These are phyloP conservation scores for Diogma glabrata DNA, from an alignment of 2,888 invertebrate species.

Conservation along the genomic window DNA sequence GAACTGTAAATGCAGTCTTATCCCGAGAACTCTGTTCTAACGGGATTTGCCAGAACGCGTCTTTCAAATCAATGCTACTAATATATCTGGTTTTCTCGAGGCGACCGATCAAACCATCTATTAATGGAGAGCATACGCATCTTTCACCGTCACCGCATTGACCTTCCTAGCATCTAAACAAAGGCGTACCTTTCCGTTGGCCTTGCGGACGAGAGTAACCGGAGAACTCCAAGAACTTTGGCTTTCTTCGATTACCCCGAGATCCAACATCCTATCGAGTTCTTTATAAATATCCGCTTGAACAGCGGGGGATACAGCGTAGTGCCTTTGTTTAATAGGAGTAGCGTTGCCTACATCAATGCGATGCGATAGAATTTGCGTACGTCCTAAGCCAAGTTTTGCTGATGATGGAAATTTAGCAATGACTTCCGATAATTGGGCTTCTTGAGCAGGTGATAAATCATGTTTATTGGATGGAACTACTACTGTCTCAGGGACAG, in stretches of 20 bases:
- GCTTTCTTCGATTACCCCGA: background rate
- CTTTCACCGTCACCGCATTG: too few species aligned
- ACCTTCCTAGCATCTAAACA: background rate
- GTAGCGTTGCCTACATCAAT: background rate
- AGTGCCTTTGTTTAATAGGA: background rate
- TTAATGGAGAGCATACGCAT: too few species aligned
- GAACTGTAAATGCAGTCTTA: background rate
- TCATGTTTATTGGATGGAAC: too few species aligned
- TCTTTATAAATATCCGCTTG: background rate
- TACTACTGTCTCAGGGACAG: too few species aligned
- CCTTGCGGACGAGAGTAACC: background rate
- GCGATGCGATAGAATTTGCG: background rate
- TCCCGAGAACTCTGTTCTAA: background rate
- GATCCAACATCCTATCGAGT: background rate
- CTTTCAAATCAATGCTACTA: background rate
- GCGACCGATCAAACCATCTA: background rate
- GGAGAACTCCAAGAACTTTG: background rate
- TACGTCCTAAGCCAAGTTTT: background rate
- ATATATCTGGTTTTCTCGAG: background rate
- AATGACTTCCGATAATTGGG: too few species aligned
- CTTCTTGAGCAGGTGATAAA: too few species aligned
- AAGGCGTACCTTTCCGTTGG: background rate
- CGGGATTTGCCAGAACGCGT: too few species aligned
- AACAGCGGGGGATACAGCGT: background rate
- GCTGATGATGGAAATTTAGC: background rate